Evolutionary conservation across 2,888 invertebrate species (phyloP).

Genomic region (Arenicola marina): DNA sequence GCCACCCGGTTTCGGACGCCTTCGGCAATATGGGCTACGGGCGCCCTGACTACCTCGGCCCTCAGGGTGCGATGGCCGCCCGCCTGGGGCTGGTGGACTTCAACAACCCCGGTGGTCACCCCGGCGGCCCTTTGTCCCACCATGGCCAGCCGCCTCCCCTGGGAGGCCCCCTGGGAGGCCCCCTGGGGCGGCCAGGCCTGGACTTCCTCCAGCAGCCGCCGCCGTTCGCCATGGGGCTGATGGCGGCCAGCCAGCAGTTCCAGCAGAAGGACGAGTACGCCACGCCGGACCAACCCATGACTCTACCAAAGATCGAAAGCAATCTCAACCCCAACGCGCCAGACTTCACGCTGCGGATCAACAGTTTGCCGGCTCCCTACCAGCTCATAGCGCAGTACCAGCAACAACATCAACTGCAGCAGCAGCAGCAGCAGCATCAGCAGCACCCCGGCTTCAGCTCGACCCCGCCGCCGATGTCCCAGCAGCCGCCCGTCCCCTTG

Average conservation of each 20-base stretch:
- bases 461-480: neutral
- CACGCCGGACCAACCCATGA: constrained; percentile 58
- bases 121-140: too few species aligned
- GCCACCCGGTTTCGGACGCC: neutral
- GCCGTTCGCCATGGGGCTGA: neutral
- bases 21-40: neutral
- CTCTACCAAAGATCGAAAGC: constrained; percentile 60
- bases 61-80: neutral
- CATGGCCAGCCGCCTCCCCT: neutral
- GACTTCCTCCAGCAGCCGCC: neutral
- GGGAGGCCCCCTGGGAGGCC: neutral
- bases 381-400: neutral
- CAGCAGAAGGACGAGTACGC: constrained; percentile 50
- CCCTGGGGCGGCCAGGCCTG: neutral
- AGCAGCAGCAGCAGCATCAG: constrained; percentile 6
- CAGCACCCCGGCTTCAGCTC: neutral
- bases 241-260: neutral
- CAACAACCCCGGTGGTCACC: neutral
- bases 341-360: constrained; percentile 66
- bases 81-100: neutral
- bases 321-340: constrained; percentile 82
- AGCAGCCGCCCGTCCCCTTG: neutral
- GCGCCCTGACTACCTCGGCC: neutral
- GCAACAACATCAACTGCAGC: constrained; percentile 1
- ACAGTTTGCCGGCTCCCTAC: neutral